Evolutionary conservation across 2,797 vertebrate species (phyloP).

Genomic region (Tokudaia tokunoshimensis): DNA sequence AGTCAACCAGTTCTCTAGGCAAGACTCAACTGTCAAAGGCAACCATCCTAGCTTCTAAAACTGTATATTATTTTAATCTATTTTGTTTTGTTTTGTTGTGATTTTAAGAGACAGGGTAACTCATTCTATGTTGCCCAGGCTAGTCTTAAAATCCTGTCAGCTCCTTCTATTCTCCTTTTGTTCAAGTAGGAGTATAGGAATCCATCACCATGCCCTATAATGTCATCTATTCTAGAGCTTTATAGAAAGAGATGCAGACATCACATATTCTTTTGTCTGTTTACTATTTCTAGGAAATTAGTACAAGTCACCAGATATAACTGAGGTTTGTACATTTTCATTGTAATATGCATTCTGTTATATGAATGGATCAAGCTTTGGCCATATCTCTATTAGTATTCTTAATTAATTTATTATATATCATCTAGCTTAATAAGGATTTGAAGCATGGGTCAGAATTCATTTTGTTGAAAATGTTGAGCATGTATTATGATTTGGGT

Average conservation of each 20-base stretch:
- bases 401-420: not conserved
- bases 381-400: not conserved
- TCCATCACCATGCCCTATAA: not conserved
- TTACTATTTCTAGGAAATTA: conserved; percentile 28
- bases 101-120: not conserved
- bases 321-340: not conserved
- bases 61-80: not conserved
- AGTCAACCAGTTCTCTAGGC: not conserved
- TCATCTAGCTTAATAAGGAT: not conserved
- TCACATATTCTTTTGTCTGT: not conserved
- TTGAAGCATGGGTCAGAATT: not conserved
- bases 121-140: not conserved
- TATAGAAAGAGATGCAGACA: not conserved
- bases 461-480: not conserved
- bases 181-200: not conserved
- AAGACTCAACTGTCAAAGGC: not conserved
- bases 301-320: not conserved
- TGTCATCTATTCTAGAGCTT: not conserved
- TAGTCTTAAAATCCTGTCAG: not conserved
- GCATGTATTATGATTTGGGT: not conserved
- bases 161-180: not conserved
- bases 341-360: not conserved
- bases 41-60: not conserved
- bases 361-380: not conserved
- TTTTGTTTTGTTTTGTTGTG: not conserved